Evolutionary conservation across 1,140 invertebrate species (phyloP).

Genomic region (Lerema accius): DNA sequence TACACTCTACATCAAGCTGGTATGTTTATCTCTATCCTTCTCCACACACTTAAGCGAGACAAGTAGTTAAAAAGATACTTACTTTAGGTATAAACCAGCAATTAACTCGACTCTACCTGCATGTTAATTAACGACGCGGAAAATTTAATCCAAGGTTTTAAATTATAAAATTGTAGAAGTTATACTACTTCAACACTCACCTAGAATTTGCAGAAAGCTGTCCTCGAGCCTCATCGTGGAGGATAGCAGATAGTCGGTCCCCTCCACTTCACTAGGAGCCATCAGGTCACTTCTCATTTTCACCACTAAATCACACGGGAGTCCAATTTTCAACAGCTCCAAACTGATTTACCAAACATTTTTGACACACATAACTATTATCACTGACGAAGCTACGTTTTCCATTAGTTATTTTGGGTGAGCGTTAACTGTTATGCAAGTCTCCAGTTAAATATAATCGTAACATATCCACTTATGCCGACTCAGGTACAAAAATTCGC

Average conservation of each 20-base stretch:
- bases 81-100: neutral
- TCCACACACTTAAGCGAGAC: neutral
- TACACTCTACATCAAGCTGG: neutral
- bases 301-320: constrained; percentile 38
- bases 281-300: constrained; percentile 81
- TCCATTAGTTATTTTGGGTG: constrained; percentile 32
- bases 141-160: neutral
- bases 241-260: constrained; percentile 84
- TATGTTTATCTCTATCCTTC: neutral
- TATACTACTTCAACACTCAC: constrained; percentile 63
- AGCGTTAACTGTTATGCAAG: constrained; percentile 35
- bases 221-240: constrained; percentile 84
- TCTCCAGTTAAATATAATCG: constrained; percentile 35
- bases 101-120: neutral
- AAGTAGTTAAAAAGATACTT: neutral
- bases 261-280: constrained; percentile 83
- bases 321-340: constrained; percentile 47
- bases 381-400: constrained; percentile 24
- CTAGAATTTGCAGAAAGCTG: constrained; percentile 83
- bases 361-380: constrained; percentile 22
- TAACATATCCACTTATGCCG: constrained; percentile 27
- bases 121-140: constrained; percentile 1
- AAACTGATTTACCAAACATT: constrained; percentile 28
- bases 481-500: constrained; percentile 10
- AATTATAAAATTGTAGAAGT: neutral